Evolutionary conservation across 2,797 vertebrate species (phyloP).

Genomic region (Mus minutoides): DNA sequence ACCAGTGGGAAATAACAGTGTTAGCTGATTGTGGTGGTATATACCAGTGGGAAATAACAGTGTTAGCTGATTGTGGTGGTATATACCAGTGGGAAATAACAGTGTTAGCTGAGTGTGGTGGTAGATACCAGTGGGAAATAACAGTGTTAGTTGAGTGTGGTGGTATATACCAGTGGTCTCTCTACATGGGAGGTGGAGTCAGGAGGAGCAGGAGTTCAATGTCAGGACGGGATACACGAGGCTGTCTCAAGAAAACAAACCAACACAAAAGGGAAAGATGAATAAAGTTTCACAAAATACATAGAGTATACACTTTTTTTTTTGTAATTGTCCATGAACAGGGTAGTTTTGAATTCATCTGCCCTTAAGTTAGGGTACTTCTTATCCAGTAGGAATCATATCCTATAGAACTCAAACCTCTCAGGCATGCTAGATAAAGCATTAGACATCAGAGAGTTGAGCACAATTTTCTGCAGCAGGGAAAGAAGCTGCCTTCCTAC

Average conservation of each 20-base stretch:
- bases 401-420: not conserved
- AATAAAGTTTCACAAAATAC: not conserved
- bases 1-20: too few relatives aligned
- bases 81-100: too few relatives aligned
- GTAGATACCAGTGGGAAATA: too few relatives aligned
- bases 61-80: not conserved
- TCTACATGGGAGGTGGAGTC: not conserved
- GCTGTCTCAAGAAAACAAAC: not conserved
- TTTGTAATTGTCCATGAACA: not conserved
- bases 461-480: not conserved
- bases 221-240: not conserved
- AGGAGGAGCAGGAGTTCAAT: not conserved
- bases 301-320: not conserved
- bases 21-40: too few relatives aligned
- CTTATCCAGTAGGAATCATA: not conserved
- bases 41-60: not conserved
- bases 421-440: not conserved
- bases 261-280: not conserved
- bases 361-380: not conserved
- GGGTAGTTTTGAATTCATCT: not conserved
- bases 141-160: not conserved
- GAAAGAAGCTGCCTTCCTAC: not conserved
- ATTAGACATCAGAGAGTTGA: not conserved
- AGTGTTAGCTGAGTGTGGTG: not conserved
- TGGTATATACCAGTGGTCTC: not conserved